Base-by-base conservation (phyloP, 2,113 vertebrate genomes). In the Ranitomeya imitator region DNA sequence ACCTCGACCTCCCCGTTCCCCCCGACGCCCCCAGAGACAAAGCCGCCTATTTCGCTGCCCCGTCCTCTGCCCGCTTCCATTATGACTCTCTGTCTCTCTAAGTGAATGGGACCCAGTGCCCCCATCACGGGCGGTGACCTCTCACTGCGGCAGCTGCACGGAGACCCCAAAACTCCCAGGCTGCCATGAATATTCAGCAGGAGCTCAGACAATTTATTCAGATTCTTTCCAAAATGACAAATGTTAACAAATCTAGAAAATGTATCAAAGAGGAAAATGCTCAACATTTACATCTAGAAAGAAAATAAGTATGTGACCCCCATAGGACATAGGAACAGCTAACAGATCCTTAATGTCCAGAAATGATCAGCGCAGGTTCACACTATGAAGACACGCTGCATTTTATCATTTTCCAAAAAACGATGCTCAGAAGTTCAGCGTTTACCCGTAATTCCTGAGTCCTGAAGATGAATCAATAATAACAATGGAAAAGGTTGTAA, bases 111-210 rank as follows among this genome's bases (percentile, higher is more conserved):
- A 76, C 74, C n/a, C 45, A 55, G 74, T 73, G 86, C 67, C 65
- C 79, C 74, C 81, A 81, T 83, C 79, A 74, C 57, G 18, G 52
- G 31, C 31, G 59, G 18, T 83, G 79, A 81, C 81, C 81, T 59
- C 86, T 52, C 55, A 54, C 23, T 16, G 37, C 61, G 54, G 81
- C 79, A 81, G 81, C 79, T 81, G 81, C 81, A 73, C 55, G 57
- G 79, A 82, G n/a, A 61, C 55, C 59, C 79, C 51, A 55, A 59
- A 80, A 87, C 71, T 87, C 79, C 86, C 79, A 76, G 78, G 78
- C 65, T 51, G 55, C 55, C 86, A 88, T 88, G 79, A 88, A 88
- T 88, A 88, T 88, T 88, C 79, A 88, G 74, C 31, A n/a, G 78
- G 21, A 82, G 67, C 15, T 0, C 23, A 21, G 51, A 7, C 57